phyloP scores from a whole-genome alignment of 2,113 vertebrate species.

The Australoheros scitulus region DNA sequence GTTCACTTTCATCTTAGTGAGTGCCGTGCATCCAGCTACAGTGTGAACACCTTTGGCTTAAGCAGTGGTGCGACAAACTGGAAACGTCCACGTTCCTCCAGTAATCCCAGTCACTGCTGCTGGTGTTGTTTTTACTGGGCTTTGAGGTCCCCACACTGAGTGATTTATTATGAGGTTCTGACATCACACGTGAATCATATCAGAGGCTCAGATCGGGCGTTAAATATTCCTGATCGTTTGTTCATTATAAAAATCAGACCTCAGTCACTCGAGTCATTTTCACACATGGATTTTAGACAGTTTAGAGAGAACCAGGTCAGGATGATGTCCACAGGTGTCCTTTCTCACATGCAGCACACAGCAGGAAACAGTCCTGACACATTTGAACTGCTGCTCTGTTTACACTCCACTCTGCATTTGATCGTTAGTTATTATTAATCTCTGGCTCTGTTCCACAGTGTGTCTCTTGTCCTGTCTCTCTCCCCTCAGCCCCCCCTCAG shows the following conservation, averaged over 20 bases:
- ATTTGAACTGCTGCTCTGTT: neutral
- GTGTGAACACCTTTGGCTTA: neutral
- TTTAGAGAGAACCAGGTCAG: too few species aligned
- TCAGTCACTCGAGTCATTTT: too few species aligned
- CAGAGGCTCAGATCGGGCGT: neutral
- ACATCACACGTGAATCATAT: neutral
- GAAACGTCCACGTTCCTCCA: neutral
- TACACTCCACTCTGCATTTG: too few species aligned
- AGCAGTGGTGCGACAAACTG: rapidly evolving
- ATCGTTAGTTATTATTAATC: too few species aligned
- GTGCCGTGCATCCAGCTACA: neutral
- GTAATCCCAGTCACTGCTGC: neutral
- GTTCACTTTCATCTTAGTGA: neutral
- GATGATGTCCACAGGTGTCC: too few species aligned
- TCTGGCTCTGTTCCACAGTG: too few species aligned
- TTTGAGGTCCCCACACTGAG: neutral
- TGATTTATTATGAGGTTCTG: neutral
- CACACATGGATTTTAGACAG: too few species aligned
- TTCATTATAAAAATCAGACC: neutral
- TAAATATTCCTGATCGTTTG: neutral
- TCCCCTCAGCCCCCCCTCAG: too few species aligned
- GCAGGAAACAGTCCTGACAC: neutral
- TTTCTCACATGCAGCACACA: too few species aligned
- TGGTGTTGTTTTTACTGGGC: neutral
- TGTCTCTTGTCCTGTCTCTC: too few species aligned